These are phyloP conservation scores for Adelges cooleyi DNA, from an alignment of 1,140 invertebrate genomes.

Conservation along the genomic window DNA sequence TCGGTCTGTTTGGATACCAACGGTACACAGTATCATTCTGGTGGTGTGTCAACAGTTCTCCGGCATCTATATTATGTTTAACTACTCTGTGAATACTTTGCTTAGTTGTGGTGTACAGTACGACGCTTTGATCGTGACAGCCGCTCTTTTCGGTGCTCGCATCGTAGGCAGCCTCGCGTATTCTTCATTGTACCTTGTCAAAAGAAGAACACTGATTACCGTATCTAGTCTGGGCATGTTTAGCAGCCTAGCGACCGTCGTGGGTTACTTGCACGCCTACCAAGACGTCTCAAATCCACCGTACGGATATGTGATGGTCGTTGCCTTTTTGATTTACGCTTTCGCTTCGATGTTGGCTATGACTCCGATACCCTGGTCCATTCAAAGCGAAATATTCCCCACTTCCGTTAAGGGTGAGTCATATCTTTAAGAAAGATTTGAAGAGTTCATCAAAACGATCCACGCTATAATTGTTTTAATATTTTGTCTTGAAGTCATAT, in stretches of 20 bases:
- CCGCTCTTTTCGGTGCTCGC: neutral
- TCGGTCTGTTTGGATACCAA: slow-evolving; percentile 46
- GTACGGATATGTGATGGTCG: neutral
- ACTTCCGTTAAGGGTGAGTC: neutral
- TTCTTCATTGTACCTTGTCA: neutral
- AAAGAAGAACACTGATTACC: neutral
- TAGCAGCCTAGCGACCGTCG: neutral
- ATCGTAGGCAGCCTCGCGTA: neutral
- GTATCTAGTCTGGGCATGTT: neutral
- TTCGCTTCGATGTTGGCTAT: neutral
- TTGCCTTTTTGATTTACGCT: neutral
- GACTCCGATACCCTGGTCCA: neutral
- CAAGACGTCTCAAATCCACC: neutral
- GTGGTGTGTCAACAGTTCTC: slow-evolving; percentile 58
- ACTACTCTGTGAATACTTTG: slow-evolving; percentile 58
- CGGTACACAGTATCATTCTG: slow-evolving; percentile 48
- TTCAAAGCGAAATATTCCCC: neutral
- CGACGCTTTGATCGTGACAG: neutral
- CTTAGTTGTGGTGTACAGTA: slow-evolving; percentile 37
- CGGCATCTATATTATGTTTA: slow-evolving; percentile 63
- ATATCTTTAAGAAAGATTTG: neutral
- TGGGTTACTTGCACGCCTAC: neutral
- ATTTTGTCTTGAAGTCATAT: too few relatives aligned
- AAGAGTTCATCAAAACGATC: neutral
- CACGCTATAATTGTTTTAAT: too few relatives aligned